A percentile compares a stretch with the other conserved stretches of the same genome.
These are phyloP conservation scores for Pocillopora damicornis DNA, from an alignment of 64 coral and sea anemone species.

Conservation along the genomic window DNA sequence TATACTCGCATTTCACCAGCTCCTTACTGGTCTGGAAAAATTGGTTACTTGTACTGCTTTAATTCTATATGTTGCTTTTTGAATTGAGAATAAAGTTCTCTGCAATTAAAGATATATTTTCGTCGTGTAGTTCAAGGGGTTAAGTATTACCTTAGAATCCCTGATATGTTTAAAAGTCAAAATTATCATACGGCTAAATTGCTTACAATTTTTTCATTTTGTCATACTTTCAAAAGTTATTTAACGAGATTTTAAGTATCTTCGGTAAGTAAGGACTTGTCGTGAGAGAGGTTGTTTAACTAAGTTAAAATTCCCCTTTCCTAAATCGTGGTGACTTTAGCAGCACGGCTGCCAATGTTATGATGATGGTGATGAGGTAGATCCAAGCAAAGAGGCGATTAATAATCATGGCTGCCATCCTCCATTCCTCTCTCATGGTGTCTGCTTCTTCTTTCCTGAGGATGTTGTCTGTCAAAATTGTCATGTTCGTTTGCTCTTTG, in stretches of 20 bases:
- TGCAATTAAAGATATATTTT: too few species aligned
- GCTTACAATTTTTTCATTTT: too few species aligned
- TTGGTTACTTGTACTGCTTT: too few species aligned
- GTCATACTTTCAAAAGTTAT: neutral
- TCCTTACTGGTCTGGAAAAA: too few species aligned
- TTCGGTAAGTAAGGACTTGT: too few species aligned
- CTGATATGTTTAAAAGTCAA: too few species aligned
- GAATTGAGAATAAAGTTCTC: too few species aligned
- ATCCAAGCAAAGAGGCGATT: constrained; percentile 87
- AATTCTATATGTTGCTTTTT: too few species aligned
- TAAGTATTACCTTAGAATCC: too few species aligned
- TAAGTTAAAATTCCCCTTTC: constrained; percentile 41
- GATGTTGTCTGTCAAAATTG: constrained; percentile 75
- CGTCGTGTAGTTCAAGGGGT: too few species aligned
- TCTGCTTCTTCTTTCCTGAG: constrained; percentile 74
- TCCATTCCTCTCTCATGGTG: constrained; percentile 74
- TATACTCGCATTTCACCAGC: too few species aligned
- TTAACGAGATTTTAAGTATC: neutral
- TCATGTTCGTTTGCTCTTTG: constrained; percentile 61
- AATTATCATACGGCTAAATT: too few species aligned
- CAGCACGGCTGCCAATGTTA: constrained; percentile 71
- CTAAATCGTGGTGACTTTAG: constrained; percentile 57
- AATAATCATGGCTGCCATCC: constrained; percentile 78
- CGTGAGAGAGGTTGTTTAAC: neutral
- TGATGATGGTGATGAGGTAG: constrained; percentile 73